Evolutionary conservation across 1,140 invertebrate genomes (phyloP).

Genomic region (Drosophila ficusphila): DNA sequence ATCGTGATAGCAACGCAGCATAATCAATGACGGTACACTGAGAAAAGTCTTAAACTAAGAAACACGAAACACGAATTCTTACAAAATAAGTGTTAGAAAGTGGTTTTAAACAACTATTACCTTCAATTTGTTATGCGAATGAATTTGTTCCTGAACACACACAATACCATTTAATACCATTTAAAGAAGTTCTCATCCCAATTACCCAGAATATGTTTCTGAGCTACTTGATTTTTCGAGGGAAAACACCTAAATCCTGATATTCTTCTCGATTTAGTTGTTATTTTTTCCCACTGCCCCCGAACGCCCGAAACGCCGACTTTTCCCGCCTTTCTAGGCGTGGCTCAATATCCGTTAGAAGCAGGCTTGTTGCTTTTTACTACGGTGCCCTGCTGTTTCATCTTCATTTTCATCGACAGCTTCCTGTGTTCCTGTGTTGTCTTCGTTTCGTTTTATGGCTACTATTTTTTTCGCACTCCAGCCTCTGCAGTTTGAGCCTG

Average conservation of each 20-base stretch:
- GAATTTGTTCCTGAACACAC: too few relatives aligned
- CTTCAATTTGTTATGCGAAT: too few relatives aligned
- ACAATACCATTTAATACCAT: too few relatives aligned
- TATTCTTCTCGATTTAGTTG: background rate
- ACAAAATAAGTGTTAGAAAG: too few relatives aligned
- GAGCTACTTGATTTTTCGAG: background rate
- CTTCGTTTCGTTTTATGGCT: constrained; percentile 31
- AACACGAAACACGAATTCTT: background rate
- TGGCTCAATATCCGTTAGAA: constrained; percentile 56
- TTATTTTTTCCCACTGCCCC: constrained; percentile 3
- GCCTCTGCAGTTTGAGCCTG: constrained; percentile 19
- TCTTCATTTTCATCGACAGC: constrained; percentile 52
- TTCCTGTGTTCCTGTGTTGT: constrained; percentile 49
- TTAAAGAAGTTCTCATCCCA: too few relatives aligned
- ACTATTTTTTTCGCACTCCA: constrained; percentile 33
- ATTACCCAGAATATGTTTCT: too few relatives aligned
- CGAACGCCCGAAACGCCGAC: constrained; percentile 1
- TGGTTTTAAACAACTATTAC: too few relatives aligned
- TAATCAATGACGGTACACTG: constrained; percentile 56
- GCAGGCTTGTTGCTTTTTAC: constrained; percentile 25
- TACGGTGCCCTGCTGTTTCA: constrained; percentile 33
- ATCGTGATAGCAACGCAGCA: constrained; percentile 66
- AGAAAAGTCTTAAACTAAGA: constrained; percentile 17
- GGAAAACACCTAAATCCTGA: background rate
- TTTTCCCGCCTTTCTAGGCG: background rate